Base-by-base conservation (phyloP, 2,888 invertebrate genomes). In the Gryllus longicercus region DNA sequence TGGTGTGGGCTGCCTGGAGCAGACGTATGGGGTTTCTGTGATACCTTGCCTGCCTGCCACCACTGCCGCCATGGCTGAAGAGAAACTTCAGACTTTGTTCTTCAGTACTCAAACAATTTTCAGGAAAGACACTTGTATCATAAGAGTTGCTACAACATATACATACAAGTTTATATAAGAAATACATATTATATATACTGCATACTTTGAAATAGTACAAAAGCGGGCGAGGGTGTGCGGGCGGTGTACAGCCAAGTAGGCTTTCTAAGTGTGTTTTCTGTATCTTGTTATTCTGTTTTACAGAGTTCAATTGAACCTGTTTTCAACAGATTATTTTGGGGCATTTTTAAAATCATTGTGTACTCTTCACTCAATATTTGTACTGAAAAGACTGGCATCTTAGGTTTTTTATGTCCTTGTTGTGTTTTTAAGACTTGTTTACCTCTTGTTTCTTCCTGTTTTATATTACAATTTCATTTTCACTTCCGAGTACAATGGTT, bases 201-300 rank as follows among this genome's bases (percentile, higher is more conserved):
- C 74, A 79, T 81, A 82, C 79, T 82, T 80, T 81, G 81, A 81
- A 78, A 82, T 82, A 82, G 82, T 82, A 82, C 82, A 82, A 80
- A 82, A 82, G 63, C 63, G 63, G 63, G 63, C 63, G n/a, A 14
- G 63, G 63, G 63, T 63, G 63, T 63, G 74, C 49, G 16, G 63
- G 50, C 23, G 75, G 74, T 81, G 79, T 79, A 50, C 76, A 50
- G 21, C 78, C 79, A 79, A 79, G 75, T 74, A 50, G 63, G 77
- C 77, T 77, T 74, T 80, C 49, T n/a, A 74, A 51, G 51, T 78
- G 49, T 74, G 78, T 78, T 78, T 50, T n/a, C 38, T 21, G 74
- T 77, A 77, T 77, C 23, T 51, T 79, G 76, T 49, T 75, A 51
- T 77, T 49, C 74, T 77, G 75, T 79, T 74, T 79, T 79, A 38